Base-by-base conservation (phyloP, 2,797 vertebrate species). In the Alcedo quadribrachys region DNA sequence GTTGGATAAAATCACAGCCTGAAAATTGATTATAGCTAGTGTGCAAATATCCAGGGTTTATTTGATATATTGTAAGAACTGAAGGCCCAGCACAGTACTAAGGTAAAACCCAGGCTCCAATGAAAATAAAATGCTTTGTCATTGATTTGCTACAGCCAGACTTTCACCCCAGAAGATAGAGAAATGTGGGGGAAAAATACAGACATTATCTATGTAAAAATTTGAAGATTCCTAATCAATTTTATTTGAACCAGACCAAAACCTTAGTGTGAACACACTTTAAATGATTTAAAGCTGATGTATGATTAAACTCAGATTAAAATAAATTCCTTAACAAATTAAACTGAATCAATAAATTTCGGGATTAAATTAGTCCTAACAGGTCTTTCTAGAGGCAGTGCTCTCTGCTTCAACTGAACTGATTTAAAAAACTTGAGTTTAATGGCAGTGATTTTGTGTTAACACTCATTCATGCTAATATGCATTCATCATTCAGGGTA, bases 321-420 rank as follows among this genome's bases (percentile, higher is more conserved):
- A 92, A 93, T 88, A 0, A 79, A 90, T 85, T 90, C 54, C 22
- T 77, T 92, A 65, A 81, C 70, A 85, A 90, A 84, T 92, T 42
- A 86, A 62, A 16, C 58, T 51, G 51, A 95, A 91, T 86, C 60
- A 77, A 81, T 86, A 93, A 92, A 84, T 28, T 83, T 75, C 48
- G 67, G 61, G 60, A 93, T 93, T 92, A 76, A 92, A 93, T 92
- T 80, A 93, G 53, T 66, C 32, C 11, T 86, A 91, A 77, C 46
- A 46, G 45, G 45, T 91, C 55, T 85, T 95, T 83, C 73, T 83
- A 87, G 55, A 87, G 7, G n/a, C 77, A 86, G 73, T 2, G 1
- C 7, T 70, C 17, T 50, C 77, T 65, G n/a, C 54, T 88, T 86
- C 42, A 30, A n/a, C 16, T 81, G 27, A 68, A 74, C 50, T 62